Evolutionary conservation across 2,113 vertebrate species (phyloP).

Genomic region (Laticauda laticaudata): DNA sequence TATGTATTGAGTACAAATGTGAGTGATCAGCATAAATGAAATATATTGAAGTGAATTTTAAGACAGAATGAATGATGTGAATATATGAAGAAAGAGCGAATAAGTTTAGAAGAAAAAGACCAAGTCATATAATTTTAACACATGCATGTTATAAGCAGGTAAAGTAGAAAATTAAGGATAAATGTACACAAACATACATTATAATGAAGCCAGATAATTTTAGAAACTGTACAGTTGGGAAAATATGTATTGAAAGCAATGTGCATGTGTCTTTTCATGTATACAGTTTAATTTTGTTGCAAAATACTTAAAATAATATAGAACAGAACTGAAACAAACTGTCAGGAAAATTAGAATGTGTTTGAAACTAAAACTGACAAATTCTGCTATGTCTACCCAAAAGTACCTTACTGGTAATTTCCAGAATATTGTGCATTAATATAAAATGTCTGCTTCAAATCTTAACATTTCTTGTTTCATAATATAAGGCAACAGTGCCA

Average conservation of each 20-base stretch:
- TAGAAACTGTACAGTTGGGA: background rate
- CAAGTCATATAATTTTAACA: background rate
- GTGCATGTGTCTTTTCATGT: background rate
- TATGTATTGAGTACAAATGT: background rate
- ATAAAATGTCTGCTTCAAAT: constrained; percentile 26
- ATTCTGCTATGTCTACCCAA: constrained; percentile 18
- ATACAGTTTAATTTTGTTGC: background rate
- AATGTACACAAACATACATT: background rate
- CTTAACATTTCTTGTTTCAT: constrained; percentile 17
- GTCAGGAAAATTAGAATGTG: background rate
- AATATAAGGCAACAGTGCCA: constrained; percentile 62
- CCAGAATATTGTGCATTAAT: constrained; percentile 16
- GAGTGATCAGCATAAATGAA: background rate
- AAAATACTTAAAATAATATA: background rate
- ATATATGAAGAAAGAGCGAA: background rate
- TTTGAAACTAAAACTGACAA: background rate
- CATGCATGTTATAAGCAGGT: background rate
- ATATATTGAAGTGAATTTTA: background rate
- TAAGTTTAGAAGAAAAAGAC: background rate
- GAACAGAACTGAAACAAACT: background rate
- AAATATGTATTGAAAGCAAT: background rate
- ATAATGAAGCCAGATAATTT: background rate
- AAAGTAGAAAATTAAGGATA: background rate
- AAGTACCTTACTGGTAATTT: constrained; percentile 16
- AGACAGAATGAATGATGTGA: background rate